These are phyloP conservation scores for Laothoe populi DNA, from an alignment of 2,888 invertebrate genomes.

Conservation along the genomic window DNA sequence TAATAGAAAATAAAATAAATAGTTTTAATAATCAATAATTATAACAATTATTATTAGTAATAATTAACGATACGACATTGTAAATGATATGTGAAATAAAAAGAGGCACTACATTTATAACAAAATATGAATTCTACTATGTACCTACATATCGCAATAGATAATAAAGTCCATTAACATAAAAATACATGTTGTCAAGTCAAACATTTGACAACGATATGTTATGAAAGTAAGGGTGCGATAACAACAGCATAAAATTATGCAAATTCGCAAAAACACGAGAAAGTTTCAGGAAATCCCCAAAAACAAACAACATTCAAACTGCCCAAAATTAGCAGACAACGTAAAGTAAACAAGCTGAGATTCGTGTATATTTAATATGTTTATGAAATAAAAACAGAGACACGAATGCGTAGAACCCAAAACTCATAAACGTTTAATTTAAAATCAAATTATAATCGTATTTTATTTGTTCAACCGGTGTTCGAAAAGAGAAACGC, in stretches of 20 bases:
- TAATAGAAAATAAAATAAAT: too few relatives aligned
- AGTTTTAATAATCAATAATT: too few relatives aligned
- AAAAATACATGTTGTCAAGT: not conserved
- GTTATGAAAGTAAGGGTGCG: not conserved
- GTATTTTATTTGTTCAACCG: too few relatives aligned
- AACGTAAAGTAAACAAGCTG: not conserved
- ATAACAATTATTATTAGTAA: too few relatives aligned
- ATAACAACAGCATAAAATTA: not conserved
- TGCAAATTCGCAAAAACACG: not conserved
- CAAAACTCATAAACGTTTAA: not conserved
- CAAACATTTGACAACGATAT: not conserved
- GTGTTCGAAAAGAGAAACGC: too few relatives aligned
- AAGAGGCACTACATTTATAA: too few relatives aligned
- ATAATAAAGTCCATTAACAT: too few relatives aligned
- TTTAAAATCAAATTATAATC: too few relatives aligned
- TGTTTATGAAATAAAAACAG: constrained; percentile 8
- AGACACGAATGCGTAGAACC: not conserved
- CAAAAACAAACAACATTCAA: not conserved
- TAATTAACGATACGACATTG: too few relatives aligned
- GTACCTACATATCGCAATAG: too few relatives aligned
- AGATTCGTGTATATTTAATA: not conserved
- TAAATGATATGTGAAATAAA: too few relatives aligned
- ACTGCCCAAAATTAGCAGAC: not conserved
- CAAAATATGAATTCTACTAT: too few relatives aligned
- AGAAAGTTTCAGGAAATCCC: not conserved